Base-by-base conservation (phyloP, 2,888 invertebrate species). In the Yponomeuta cagnagella region DNA sequence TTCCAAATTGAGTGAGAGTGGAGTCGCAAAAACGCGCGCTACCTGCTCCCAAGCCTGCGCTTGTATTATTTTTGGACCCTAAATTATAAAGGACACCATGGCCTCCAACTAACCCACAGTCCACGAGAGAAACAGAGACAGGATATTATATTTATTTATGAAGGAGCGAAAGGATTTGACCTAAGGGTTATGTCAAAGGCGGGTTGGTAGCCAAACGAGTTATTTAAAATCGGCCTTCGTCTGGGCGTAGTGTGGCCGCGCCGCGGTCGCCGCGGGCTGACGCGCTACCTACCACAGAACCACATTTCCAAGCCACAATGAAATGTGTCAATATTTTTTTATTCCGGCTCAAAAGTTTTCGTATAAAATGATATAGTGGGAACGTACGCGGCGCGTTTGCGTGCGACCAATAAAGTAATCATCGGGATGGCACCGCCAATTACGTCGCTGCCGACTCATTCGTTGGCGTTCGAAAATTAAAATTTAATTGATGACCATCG, bases 331-430 rank as follows among this genome's bases (percentile, higher is more conserved):
- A 68, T 48, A 52, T n/a, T 68, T 68, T 31, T 65, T 68, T 68
- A 23, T 68, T 68, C 68, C 31, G 43, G 10, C 48, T n/a, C 37
- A 37, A 67, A 68, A 37, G 52, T 52, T 67, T 67, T 67, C 67
- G 9, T 67, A 67, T 67, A 23, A 68, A 68, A 80, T 78, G 80
- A 82, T 80, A 78, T 76, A 74, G 75, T 75, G 76, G 48, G 70
- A 72, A 73, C 73, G 68, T 71, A 73, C 71, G 70, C 71, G 58
- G 58, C 73, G 66, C 73, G 77, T 70, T 75, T 83, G 82, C 85
- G 82, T 81, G 85, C 80, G 82, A 81, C 83, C 90, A 90, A 90
- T 91, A 91, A 91, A 90, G 89, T 83, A 88, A 90, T 90, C 87
- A 88, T 84, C 84, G 80, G 79, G 79, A 85, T 79, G 82, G 83